Conservation (phyloP, 2,797 vertebrate species). For the Aselliscus stoliczkanus region DNA sequence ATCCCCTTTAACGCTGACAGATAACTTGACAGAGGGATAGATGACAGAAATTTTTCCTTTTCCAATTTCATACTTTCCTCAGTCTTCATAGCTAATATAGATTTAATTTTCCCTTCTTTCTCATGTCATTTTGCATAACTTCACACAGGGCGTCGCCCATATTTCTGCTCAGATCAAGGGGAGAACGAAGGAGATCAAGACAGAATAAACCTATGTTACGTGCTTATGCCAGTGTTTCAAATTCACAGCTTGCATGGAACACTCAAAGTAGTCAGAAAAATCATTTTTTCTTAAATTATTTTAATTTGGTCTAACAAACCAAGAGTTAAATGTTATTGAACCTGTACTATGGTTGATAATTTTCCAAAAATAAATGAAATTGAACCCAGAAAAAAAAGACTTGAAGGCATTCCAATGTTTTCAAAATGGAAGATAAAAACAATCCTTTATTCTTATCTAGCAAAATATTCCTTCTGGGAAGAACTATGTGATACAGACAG, state of each 20-base stretch:
- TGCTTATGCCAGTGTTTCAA: neutral
- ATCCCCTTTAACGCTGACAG: neutral
- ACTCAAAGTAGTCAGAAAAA: neutral
- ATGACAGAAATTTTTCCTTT: conserved; percentile 29
- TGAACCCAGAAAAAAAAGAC: conserved; percentile 10
- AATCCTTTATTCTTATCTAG: conserved; percentile 20
- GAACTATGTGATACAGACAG: neutral
- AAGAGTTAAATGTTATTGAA: neutral
- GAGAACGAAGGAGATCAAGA: neutral
- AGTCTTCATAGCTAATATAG: neutral
- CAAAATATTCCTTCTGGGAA: neutral
- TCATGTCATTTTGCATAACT: neutral
- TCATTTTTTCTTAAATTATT: conserved; percentile 29
- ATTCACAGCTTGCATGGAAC: neutral
- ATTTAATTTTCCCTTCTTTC: neutral
- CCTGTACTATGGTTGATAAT: neutral
- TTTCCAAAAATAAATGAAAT: conserved; percentile 19
- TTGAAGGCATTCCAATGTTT: conserved; percentile 5
- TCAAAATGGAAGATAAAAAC: conserved; percentile 35
- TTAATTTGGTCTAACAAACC: conserved; percentile 3
- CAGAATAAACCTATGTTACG: neutral
- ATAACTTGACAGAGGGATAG: neutral
- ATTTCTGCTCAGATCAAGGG: conserved; percentile 33
- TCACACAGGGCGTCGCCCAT: neutral
- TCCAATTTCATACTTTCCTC: conserved; percentile 5